Base-by-base conservation (phyloP, 2,113 vertebrate genomes). In the Gulo gulo region DNA sequence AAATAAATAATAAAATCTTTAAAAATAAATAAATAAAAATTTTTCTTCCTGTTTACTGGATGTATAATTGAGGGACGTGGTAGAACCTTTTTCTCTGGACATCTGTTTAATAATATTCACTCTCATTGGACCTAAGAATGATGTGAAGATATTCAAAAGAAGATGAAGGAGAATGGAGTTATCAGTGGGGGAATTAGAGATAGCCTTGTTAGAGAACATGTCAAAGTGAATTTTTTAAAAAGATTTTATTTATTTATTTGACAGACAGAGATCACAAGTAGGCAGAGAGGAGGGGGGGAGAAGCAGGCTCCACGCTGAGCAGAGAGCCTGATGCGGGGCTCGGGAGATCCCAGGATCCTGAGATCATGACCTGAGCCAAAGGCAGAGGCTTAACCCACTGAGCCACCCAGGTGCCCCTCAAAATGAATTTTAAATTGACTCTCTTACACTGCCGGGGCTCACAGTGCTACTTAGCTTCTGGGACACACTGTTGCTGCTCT, bases 51-150 rank as follows among this genome's bases (percentile, higher is more conserved):
- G 63, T 29, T 91, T 95, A 57, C 6, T 95, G 65, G 15, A 20
- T 65, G 4, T 23, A 57, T 73, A 96, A 55, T n/a, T 78, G 39
- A 93, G 82, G 63, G 93, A 94, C 69, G 42, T 76, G 26, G 20
- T n/a, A 92, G 61, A 74, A 67, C 76, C 50, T 50, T 90, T 84
- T 90, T 61, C 45, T 92, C 36, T 84, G 61, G 24, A 61, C 29
- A 84, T 91, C 10, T 85, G 93, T 69, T 96, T 34, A 86, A 74
- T 67, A 90, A 59, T 80, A 96, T 67, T 97, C 18, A 96, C 71
- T 94, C 39, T 85, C 59, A 65, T 85, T 50, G 84, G 82, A 86
- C 36, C 85, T 67, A 52, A 88, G 36, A 83, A 95, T 93, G 21
- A 47, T 79, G 39, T 76, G 36, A 80, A 31, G 2, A 59, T 83